A percentile compares a stretch with the other conserved stretches of the same genome.
phyloP scores from a whole-genome alignment of 1,140 invertebrate species.

The Lucilia cuprina region DNA sequence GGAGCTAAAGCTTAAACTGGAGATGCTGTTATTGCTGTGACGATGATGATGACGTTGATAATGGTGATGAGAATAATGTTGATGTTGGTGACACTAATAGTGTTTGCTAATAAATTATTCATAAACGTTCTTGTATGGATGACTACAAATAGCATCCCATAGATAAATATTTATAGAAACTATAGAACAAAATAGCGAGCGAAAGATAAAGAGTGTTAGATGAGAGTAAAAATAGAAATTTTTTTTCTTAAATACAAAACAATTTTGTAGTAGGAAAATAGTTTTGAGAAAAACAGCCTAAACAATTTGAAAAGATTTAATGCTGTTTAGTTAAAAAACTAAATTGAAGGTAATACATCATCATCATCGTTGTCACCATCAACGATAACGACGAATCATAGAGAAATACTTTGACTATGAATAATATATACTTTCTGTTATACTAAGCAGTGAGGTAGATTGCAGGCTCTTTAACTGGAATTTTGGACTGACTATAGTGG shows the following conservation, averaged over 20 bases:
- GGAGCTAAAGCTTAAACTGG: neutral
- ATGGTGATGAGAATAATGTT: constrained; percentile 7
- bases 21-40: neutral
- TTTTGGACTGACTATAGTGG: too few relatives aligned
- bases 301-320: neutral
- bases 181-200: too few relatives aligned
- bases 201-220: too few relatives aligned
- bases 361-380: neutral
- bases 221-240: too few relatives aligned
- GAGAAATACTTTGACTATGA: neutral
- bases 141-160: constrained; percentile 1
- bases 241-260: neutral
- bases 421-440: neutral
- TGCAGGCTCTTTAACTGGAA: too few relatives aligned
- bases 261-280: constrained; percentile 2
- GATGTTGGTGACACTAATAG: constrained; percentile 17
- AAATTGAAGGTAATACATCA: neutral
- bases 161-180: too few relatives aligned
- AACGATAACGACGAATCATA: neutral
- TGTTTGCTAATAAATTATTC: constrained; percentile 12
- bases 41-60: neutral
- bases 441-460: too few relatives aligned
- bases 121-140: constrained; percentile 10
- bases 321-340: neutral
- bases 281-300: neutral